Evolutionary conservation across 2,797 vertebrate genomes (phyloP), one percentile per base, ranked within the genome.

Genomic region (Sebastes oblongus): DNA sequence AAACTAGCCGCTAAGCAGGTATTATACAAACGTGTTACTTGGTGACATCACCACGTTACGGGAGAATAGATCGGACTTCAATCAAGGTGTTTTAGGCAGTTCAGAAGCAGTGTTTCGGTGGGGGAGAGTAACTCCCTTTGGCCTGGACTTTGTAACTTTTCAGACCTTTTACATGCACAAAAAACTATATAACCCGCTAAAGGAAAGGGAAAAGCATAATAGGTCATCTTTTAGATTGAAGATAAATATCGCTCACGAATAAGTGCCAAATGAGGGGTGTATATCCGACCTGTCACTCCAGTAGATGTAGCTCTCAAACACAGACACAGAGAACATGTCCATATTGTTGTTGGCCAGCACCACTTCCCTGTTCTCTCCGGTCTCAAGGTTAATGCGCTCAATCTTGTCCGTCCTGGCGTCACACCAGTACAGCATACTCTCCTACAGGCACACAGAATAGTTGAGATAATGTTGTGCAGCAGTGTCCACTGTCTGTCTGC

Each of bases 271-370:
- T 54, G 50, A 65, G 13, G 39, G 6, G 46, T 16, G 0, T 22
- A 7, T 55, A 32, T 72, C 86, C 90, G 61, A 99, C 98, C 98
- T 96, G 86, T 99, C 98, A 3, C 98, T 99, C 98, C 98, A 99
- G 92, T 99, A 99, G 86, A 99, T 97, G 95, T 98, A 99, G 73
- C 95, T 97, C 93, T 99, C 97, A 4, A 99, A 99, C 83, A 99
- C 97, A 0, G 98, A 99, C 75, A 99, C 98, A 0, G 98, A 98
- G 92, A 99, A 99, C 98, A 99, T 99, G 92, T 99, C 98, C 98
- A 99, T 99, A 95, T 99, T 99, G 90, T 99, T 98, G 95, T 93
- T 98, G 83, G 96, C 95, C 72, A 99, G 95, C 34, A 99, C 98
- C 10, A 98, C 96, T 88, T 99, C 97, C 0, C 98, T 92, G 94